Evolutionary conservation across 2,113 vertebrate genomes (phyloP), one percentile per base, ranked within the genome.

Genomic region (Okapia johnstoni): DNA sequence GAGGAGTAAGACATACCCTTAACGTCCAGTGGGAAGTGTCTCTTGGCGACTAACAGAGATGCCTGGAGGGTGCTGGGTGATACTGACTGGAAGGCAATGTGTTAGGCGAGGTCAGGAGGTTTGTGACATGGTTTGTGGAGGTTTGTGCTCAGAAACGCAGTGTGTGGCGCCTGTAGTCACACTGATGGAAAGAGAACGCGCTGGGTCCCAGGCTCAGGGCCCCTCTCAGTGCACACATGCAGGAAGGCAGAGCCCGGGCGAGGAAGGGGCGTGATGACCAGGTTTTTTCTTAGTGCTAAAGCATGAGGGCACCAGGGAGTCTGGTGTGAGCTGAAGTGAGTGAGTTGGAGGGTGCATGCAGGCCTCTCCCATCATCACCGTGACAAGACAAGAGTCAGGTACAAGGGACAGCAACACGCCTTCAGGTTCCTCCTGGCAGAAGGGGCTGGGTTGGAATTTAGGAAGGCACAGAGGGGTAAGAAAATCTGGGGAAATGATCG

Each of bases 161-260:
- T 2, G 7, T 5, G 6, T 2, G 23, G 2, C 4, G 0, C 52
- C 36, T 26, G 19, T 1, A 8, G 40, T 7, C 19, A 57, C 23
- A 2, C 0, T 6, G 26, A 40, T 12, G 66, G 55, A 50, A 28
- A 36, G 1, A 70, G 25, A 89, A 40, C 0, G 25, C 16, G 25
- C n/a, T 2, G 28, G 30, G 55, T 16, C 2, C 46, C 11, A 46
- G 58, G 46, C 76, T 19, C 23, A 54, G 63, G 57, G 61, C 40
- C 55, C 4, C 48, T 6, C 3, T 10, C 21, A 3, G 63, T 28
- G 46, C 73, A 4, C 4, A 73, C 21, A 12, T 0, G 3, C 6
- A 19, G 85, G 79, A 54, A 73, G 28, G 54, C 48, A 43, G 63
- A 63, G 88, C n/a, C 16, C 2, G 48, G 57, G 30, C 2, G 15